Base-by-base conservation (phyloP, 1,140 invertebrate genomes). In the Cardiocondyla obscurior region DNA sequence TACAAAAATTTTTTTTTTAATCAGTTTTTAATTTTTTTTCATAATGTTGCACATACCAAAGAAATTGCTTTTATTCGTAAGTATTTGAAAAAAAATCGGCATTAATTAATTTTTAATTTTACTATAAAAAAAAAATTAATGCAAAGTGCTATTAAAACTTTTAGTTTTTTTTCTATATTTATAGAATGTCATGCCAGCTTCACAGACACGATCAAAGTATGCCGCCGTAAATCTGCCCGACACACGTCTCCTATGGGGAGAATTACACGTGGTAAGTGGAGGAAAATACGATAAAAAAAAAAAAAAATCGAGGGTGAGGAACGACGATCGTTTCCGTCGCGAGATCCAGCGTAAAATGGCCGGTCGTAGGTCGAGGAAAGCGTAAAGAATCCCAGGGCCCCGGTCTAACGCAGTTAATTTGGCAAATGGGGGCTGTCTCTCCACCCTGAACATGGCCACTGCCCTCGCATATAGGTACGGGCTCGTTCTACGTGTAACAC, bases 381-480 rank as follows among this genome's bases (percentile, higher is more conserved):
- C 88, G 85, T 91, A 92, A 93, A 92, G 93, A 93, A 93, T 91
- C 85, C 79, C 83, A 83, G 73, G 88, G 73, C 82, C 85, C 87
- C 74, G 87, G 84, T 86, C 88, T 90, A 90, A 90, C 89, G 91
- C 91, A 94, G 92, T 94, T 94, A 94, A 94, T 94, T 94, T 94
- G 84, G 82, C 90, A 92, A 91, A 94, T 93, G 91, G 92, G 92
- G 89, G 93, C 88, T 89, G 90, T 92, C 88, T 89, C 90, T 88
- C 70, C 70, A 85, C 76, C 84, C 89, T 36, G 81, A 92, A 92
- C 92, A 93, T 92, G 90, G 90, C 90, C 90, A 93, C 90, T 85
- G 81, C 86, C 70, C 42, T 83, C 58, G 69, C 85, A 83, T 81
- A 81, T 83, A n/a, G n/a, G n/a, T n/a, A 82, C 62, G 62, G 81